phyloP scores from a whole-genome alignment of 2,888 invertebrate species.

The Escarpia spicata region DNA sequence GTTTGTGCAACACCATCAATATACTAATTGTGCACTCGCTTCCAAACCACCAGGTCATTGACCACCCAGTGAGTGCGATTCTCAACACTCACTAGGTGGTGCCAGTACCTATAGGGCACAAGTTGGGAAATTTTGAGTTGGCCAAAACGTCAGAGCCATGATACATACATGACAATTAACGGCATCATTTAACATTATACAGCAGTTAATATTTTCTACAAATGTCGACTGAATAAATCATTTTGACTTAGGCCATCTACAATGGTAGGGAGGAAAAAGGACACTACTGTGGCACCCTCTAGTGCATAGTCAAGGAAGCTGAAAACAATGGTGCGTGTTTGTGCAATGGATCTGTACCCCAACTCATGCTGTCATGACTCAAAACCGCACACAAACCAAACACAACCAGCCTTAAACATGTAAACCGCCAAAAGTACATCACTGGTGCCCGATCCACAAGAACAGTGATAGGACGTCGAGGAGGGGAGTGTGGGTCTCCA shows the following conservation, averaged over 20 bases:
- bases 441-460: background rate
- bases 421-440: background rate
- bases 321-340: background rate
- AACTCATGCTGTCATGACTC: background rate
- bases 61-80: too few species aligned
- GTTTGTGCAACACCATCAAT: too few species aligned
- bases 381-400: background rate
- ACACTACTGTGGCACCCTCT: background rate
- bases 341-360: background rate
- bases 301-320: slow-evolving; percentile 10
- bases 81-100: too few species aligned
- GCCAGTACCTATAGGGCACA: background rate
- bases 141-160: background rate
- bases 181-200: background rate
- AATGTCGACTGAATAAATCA: background rate
- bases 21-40: too few species aligned
- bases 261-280: background rate
- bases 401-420: background rate
- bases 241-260: background rate
- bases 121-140: background rate
- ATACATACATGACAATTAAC: background rate
- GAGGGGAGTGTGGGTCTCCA: background rate
- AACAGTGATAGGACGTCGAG: background rate
- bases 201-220: background rate
- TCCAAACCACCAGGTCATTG: too few species aligned